Evolutionary conservation across 2,113 vertebrate species (phyloP).

Genomic region (Amphiprion percula): DNA sequence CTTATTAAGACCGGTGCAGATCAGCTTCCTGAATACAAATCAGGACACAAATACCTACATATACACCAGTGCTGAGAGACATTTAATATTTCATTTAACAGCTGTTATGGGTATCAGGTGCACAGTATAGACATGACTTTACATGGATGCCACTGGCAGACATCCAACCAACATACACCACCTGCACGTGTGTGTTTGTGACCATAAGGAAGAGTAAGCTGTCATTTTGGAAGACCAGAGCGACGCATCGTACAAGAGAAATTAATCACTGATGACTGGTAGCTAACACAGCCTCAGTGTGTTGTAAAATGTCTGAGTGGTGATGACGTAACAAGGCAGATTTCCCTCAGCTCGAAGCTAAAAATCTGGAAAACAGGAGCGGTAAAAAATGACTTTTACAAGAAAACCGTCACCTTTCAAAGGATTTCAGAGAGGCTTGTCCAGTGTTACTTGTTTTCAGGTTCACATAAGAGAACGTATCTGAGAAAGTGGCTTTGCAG

Average conservation of each 20-base stretch:
- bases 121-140: constrained; percentile 9
- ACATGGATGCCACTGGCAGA: constrained; percentile 16
- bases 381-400: background rate
- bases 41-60: constrained; percentile 18
- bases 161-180: constrained; percentile 10
- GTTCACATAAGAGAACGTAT: too few species aligned
- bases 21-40: constrained; percentile 21
- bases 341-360: constrained; percentile 11
- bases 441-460: too few species aligned
- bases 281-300: constrained; percentile 24
- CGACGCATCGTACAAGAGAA: constrained; percentile 30
- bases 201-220: constrained; percentile 25
- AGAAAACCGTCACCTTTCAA: background rate
- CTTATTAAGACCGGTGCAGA: background rate
- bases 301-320: constrained; percentile 22
- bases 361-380: constrained; percentile 4
- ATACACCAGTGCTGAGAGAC: background rate
- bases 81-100: constrained; percentile 35
- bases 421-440: too few species aligned
- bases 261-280: constrained; percentile 38
- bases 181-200: background rate
- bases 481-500: too few species aligned
- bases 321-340: constrained; percentile 13
- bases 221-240: constrained; percentile 29
- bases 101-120: constrained; percentile 42